Conservation (phyloP, 1,140 invertebrate genomes). For the Cotesia typhae region DNA sequence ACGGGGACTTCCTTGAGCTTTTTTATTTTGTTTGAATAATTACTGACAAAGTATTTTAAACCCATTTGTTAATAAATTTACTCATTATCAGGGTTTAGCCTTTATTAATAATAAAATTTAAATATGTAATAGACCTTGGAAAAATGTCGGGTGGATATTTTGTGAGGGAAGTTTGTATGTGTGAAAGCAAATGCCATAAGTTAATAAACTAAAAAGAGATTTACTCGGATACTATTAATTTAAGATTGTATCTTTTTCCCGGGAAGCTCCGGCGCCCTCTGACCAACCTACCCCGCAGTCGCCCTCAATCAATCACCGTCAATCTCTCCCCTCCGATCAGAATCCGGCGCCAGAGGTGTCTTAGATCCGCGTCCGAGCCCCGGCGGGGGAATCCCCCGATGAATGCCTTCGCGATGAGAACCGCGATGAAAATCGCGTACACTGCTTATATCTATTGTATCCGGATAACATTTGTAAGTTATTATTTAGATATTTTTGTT, state of each 20-base stretch:
- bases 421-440: slow-evolving; percentile 1
- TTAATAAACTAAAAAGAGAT: slow-evolving; percentile 63
- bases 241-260: slow-evolving; percentile 25
- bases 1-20: slow-evolving; percentile 46
- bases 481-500: slow-evolving; percentile 28
- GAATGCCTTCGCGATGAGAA: slow-evolving; percentile 63
- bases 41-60: no score
- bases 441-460: slow-evolving; percentile 32
- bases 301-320: background rate
- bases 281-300: no score
- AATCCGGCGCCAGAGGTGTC: slow-evolving; percentile 49
- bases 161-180: slow-evolving; percentile 59
- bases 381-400: slow-evolving; percentile 57
- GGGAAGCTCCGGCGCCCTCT: slow-evolving; percentile 43
- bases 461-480: slow-evolving; percentile 37
- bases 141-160: slow-evolving; percentile 35
- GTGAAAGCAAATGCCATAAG: slow-evolving; percentile 64
- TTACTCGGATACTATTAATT: slow-evolving; percentile 60
- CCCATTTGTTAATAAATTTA: background rate
- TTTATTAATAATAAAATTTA: background rate
- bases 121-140: background rate
- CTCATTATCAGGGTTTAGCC: background rate
- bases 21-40: slow-evolving; percentile 20
- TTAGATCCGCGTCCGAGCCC: slow-evolving; percentile 59
- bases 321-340: background rate